Conservation (phyloP, 2,113 vertebrate genomes). For the Blennius ocellaris region DNA sequence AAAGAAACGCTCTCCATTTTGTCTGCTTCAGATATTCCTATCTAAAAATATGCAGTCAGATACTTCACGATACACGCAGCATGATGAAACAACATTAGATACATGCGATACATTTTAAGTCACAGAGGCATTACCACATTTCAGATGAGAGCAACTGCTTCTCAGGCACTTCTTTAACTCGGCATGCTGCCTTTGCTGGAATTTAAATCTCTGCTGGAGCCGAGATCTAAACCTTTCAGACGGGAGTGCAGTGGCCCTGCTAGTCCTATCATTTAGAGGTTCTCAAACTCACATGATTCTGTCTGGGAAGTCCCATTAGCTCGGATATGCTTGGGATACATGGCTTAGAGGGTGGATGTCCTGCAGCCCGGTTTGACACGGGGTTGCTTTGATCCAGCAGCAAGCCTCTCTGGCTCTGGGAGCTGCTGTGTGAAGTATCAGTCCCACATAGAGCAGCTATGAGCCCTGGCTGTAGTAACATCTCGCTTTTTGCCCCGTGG, state of each 20-base stretch:
- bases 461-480: slow-evolving; percentile 12
- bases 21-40: slow-evolving; percentile 44
- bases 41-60: slow-evolving; percentile 39
- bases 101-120: slow-evolving; percentile 47
- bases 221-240: slow-evolving; percentile 59
- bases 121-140: slow-evolving; percentile 56
- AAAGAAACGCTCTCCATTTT: slow-evolving; percentile 58
- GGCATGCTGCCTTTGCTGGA: slow-evolving; percentile 49
- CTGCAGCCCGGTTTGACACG: slow-evolving; percentile 45
- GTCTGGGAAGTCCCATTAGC: slow-evolving; percentile 68
- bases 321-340: slow-evolving; percentile 49
- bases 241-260: slow-evolving; percentile 29
- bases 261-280: slow-evolving; percentile 48
- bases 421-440: slow-evolving; percentile 37
- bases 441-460: slow-evolving; percentile 29
- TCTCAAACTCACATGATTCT: slow-evolving; percentile 61
- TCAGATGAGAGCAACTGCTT: slow-evolving; percentile 65
- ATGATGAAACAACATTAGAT: slow-evolving; percentile 25
- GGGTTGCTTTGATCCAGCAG: slow-evolving; percentile 57
- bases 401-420: slow-evolving; percentile 35
- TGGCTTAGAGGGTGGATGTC: slow-evolving; percentile 41
- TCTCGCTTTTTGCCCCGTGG: slow-evolving; percentile 14
- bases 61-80: slow-evolving; percentile 37
- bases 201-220: slow-evolving; percentile 60
- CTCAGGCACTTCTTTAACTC: slow-evolving; percentile 59